Percentiles rank a stretch among this genome's conserved stretches.
Conservation (phyloP, 64 coral and sea anemone species). For the Acropora yongei region DNA sequence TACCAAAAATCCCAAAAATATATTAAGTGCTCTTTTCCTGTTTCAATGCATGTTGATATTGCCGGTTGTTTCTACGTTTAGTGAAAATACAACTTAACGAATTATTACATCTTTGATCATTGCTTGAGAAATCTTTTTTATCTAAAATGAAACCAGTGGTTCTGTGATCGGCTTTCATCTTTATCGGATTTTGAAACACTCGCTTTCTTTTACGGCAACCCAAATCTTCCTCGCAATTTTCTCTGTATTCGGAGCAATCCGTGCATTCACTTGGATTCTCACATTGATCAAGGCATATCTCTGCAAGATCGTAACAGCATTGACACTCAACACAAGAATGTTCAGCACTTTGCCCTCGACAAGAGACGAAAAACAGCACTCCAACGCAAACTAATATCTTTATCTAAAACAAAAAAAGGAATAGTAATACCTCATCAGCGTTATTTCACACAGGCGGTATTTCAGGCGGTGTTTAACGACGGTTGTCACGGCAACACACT, state of each 20-base stretch:
- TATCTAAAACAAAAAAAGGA: slow-evolving; percentile 15
- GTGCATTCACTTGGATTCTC: not conserved
- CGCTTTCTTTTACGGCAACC: not conserved
- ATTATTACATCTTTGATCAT: not conserved
- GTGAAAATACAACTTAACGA: not conserved
- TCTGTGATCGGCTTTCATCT: not conserved
- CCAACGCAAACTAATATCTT: not conserved
- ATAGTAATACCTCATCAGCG: too few species aligned
- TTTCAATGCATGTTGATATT: not conserved
- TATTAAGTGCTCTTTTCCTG: not conserved
- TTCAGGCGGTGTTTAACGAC: not conserved
- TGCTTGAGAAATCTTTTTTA: not conserved
- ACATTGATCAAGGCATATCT: not conserved
- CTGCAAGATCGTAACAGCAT: not conserved
- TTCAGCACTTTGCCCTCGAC: not conserved
- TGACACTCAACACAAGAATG: not conserved
- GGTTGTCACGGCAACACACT: too few species aligned
- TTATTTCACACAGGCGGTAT: not conserved
- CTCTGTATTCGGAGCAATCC: not conserved
- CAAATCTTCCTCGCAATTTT: not conserved
- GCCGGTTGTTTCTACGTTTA: not conserved
- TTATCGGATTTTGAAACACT: not conserved
- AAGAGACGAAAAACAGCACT: slow-evolving; percentile 1
- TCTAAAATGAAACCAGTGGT: not conserved
- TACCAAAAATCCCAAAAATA: not conserved